These are phyloP conservation scores for Telenomus remus DNA, from an alignment of 1,140 invertebrate genomes.

Conservation along the genomic window DNA sequence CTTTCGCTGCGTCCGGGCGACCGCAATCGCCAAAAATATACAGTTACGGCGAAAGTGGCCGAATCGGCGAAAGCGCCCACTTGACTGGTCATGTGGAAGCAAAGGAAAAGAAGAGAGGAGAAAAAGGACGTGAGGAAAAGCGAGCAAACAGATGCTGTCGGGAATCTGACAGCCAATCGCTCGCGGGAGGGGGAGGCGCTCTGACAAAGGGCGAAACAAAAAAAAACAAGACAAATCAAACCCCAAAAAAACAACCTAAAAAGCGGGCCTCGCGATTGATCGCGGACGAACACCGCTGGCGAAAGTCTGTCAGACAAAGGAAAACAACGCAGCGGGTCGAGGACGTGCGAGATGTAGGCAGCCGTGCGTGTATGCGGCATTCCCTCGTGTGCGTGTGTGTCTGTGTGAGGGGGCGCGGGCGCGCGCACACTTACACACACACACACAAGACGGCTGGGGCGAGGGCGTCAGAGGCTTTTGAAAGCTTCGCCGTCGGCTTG, in stretches of 20 bases:
- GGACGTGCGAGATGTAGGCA: constrained; percentile 49
- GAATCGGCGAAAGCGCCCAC: constrained; percentile 10
- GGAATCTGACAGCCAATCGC: constrained; percentile 6
- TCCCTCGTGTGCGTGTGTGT: constrained; percentile 17
- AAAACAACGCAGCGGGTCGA: constrained; percentile 52
- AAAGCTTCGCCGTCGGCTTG: no score
- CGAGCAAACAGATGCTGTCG: constrained; percentile 9
- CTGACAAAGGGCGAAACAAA: not conserved
- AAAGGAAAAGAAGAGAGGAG: not conserved
- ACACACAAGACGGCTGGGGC: not conserved
- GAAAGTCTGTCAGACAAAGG: constrained; percentile 57
- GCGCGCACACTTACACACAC: not conserved
- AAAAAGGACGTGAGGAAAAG: not conserved
- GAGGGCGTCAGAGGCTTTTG: no score
- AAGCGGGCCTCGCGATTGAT: constrained; percentile 15
- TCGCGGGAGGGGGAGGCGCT: not conserved
- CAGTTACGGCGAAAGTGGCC: constrained; percentile 26
- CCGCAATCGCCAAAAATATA: constrained; percentile 19
- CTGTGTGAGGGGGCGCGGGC: not conserved
- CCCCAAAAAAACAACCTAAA: no score
- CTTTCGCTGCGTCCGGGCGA: constrained; percentile 14
- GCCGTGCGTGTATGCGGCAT: constrained; percentile 35
- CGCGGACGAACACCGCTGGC: constrained; percentile 25
- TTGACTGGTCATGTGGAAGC: constrained; percentile 5
- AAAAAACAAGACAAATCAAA: not conserved